Conservation (phyloP, 2,113 vertebrate genomes). For the Echinops telfairi region DNA sequence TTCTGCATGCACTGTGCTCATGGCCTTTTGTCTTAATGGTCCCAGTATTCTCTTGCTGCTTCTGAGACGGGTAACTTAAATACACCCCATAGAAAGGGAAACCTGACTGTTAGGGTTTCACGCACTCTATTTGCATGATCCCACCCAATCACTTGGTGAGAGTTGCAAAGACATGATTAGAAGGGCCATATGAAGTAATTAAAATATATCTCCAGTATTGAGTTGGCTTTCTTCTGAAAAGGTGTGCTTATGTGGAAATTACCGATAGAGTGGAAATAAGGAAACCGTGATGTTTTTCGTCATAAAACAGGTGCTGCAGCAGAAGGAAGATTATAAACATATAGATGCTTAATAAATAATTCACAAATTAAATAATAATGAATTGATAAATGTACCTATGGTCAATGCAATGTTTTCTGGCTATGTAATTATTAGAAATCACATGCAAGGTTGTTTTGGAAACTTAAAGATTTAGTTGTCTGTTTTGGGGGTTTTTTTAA, state of each 20-base stretch:
- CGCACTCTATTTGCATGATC: too few relatives aligned
- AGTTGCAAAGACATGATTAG: too few relatives aligned
- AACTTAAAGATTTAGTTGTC: constrained; percentile 12
- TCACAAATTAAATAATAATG: neutral
- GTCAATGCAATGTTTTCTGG: neutral
- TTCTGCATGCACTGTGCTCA: too few relatives aligned
- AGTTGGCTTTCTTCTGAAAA: constrained; percentile 7
- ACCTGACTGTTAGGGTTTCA: too few relatives aligned
- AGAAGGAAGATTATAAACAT: neutral
- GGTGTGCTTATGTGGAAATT: neutral
- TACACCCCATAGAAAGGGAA: too few relatives aligned
- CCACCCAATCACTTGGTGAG: too few relatives aligned
- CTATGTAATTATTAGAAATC: neutral
- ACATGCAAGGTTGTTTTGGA: constrained; percentile 19
- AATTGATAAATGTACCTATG: neutral
- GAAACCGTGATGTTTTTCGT: neutral
- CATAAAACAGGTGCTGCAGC: neutral
- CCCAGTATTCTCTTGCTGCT: too few relatives aligned
- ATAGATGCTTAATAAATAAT: constrained; percentile 14
- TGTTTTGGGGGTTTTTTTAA: too few relatives aligned
- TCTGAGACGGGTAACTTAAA: too few relatives aligned
- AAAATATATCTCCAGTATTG: neutral
- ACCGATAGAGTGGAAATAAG: neutral
- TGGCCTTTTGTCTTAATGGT: too few relatives aligned
- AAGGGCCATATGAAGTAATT: too few relatives aligned